Conservation (phyloP, 2,797 vertebrate genomes). For the Clarias laeviceps region DNA sequence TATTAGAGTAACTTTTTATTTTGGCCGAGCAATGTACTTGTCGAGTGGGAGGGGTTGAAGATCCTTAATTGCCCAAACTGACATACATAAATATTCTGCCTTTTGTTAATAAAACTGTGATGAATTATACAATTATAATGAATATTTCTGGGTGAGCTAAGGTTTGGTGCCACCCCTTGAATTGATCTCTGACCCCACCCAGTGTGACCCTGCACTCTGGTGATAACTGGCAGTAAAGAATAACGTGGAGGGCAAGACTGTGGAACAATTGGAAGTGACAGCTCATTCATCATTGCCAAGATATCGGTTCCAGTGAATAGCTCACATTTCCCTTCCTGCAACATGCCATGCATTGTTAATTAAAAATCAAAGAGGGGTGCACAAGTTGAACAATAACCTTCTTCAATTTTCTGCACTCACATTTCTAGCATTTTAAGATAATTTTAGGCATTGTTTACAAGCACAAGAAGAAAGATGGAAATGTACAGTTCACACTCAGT, state of each 20-base stretch:
- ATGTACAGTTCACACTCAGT: background rate
- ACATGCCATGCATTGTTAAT: conserved; percentile 63
- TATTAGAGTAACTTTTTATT: no score
- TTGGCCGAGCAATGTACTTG: no score
- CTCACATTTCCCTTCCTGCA: conserved; percentile 65
- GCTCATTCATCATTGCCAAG: conserved; percentile 75
- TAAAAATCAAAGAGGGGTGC: conserved; percentile 64
- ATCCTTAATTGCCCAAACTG: background rate
- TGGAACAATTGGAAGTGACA: conserved; percentile 74
- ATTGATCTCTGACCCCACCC: conserved; percentile 61
- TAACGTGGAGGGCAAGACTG: conserved; percentile 69
- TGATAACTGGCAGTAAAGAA: conserved; percentile 47
- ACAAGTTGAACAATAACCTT: conserved; percentile 63
- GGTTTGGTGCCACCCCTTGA: conserved; percentile 12
- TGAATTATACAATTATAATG: background rate
- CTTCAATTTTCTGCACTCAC: conserved; percentile 23
- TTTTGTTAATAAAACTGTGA: background rate
- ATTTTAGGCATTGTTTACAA: background rate
- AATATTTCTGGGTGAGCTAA: background rate
- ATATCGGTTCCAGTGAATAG: conserved; percentile 68
- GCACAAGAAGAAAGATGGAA: background rate
- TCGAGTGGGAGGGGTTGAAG: background rate
- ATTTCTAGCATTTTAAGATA: conserved; percentile 39
- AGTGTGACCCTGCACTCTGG: conserved; percentile 28
- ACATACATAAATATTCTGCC: background rate